These are phyloP conservation scores for Coenobita brevimanus DNA, from an alignment of 1,140 invertebrate genomes.

Conservation along the genomic window DNA sequence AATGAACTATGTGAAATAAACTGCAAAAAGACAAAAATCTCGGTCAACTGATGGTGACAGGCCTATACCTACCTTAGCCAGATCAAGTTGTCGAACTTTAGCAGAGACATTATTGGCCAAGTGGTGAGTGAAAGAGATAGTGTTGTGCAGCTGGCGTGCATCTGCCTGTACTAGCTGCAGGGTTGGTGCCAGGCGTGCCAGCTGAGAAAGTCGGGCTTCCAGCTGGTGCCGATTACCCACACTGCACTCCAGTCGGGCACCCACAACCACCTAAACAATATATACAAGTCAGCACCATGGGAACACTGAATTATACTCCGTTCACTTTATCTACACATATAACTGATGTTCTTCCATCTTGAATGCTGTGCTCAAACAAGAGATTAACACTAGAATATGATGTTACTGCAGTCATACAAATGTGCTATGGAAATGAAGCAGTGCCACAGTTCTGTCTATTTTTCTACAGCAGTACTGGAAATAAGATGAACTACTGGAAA, in stretches of 20 bases:
- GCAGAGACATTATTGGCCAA: conserved; percentile 95
- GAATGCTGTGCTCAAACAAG: neutral
- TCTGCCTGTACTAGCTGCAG: conserved; percentile 82
- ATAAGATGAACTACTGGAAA: too few species aligned
- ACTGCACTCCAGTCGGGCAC: conserved; percentile 66
- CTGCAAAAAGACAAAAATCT: too few species aligned
- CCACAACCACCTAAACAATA: conserved; percentile 51
- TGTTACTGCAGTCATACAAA: too few species aligned
- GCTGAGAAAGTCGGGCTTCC: conserved; percentile 75
- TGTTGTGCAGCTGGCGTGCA: conserved; percentile 84
- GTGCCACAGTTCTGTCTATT: too few species aligned
- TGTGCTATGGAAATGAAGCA: too few species aligned
- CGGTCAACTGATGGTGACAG: too few species aligned
- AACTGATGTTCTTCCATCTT: too few species aligned
- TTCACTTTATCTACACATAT: too few species aligned
- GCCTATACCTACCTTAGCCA: conserved; percentile 95
- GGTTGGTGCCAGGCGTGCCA: conserved; percentile 81
- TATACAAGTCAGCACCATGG: neutral
- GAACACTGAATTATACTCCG: too few species aligned
- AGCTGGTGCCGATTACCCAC: conserved; percentile 65
- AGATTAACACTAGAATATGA: neutral
- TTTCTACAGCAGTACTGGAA: too few species aligned
- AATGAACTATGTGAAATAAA: too few species aligned
- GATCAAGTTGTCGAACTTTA: conserved; percentile 95
- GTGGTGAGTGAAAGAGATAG: conserved; percentile 90